Conservation (phyloP, 2,113 vertebrate genomes). For the Corydoras maculifer region DNA sequence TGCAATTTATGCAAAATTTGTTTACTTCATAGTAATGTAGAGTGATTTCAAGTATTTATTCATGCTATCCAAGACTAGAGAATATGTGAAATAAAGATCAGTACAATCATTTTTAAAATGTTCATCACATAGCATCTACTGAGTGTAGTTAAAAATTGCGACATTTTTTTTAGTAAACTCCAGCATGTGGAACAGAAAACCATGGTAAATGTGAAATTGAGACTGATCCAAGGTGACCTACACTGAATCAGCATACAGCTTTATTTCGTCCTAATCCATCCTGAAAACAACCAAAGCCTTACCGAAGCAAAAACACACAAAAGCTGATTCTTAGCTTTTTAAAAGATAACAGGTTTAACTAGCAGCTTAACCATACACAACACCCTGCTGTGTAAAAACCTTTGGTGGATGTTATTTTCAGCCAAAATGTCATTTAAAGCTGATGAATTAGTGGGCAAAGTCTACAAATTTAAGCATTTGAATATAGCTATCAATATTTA, state of each 20-base stretch:
- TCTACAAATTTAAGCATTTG: neutral
- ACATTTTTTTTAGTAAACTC: neutral
- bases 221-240: neutral
- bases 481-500: constrained; percentile 13
- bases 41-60: too few species aligned
- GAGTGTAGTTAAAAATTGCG: too few species aligned
- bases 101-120: too few species aligned
- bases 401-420: neutral
- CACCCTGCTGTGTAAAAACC: constrained; percentile 14
- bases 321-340: constrained; percentile 1
- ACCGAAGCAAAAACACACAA: constrained; percentile 2
- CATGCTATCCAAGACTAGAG: too few species aligned
- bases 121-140: too few species aligned
- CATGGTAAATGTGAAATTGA: neutral
- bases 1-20: too few species aligned
- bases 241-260: constrained; percentile 9
- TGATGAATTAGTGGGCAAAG: neutral
- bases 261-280: neutral
- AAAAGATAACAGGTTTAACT: constrained; percentile 12
- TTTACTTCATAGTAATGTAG: too few species aligned
- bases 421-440: neutral
- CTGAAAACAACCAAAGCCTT: neutral
- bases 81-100: too few species aligned
- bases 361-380: neutral
- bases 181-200: neutral